Base-by-base conservation (phyloP, 2,888 invertebrate species). In the Aromia moschata region DNA sequence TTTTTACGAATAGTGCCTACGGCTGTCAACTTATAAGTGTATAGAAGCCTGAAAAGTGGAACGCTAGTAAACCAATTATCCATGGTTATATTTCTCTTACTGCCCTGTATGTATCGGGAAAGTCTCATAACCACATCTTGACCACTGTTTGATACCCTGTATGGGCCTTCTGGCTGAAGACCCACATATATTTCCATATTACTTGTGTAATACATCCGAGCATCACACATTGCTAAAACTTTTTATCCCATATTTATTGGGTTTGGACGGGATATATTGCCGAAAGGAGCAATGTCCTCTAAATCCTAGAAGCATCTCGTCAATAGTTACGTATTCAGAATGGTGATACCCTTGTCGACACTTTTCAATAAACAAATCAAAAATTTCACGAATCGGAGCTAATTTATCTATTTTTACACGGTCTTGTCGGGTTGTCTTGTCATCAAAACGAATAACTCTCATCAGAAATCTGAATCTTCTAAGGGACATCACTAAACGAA, bases 31-130 rank as follows among this genome's bases (percentile, higher is more conserved):
- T 49, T 49, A 16, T 31, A 15, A 14, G 12, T 15, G 12, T 20
- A 15, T 3, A 38, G 15, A 1, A 9, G 12, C 17, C n/a, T 15
- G 11, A 18, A 20, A 15, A 49, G 18, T 10, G 37, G 25, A 12
- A 25, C 1, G 20, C 58, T 54, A 1, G 56, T 49, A 17, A 49
- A 64, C 56, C 58, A 64, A 47, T 64, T 64, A 12, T 58, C 63
- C 10, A 15, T 15, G 2, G 60, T 61, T 1, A 64, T 18, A 11
- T 61, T 64, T 25, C 58, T 7, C n/a, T 47, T 47, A 1, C 55
- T 18, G 17, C 36, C 30, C 16, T 16, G 12, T 30, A 61, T 18
- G 15, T 58, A 52, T 31, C 45, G 3, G 25, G 40, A 17, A n/a
- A 58, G 20, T 31, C 64, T 16, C 18, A 46, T 5, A 2, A 61